phyloP scores from a whole-genome alignment of 2,113 vertebrate species.

The Chitala chitala region DNA sequence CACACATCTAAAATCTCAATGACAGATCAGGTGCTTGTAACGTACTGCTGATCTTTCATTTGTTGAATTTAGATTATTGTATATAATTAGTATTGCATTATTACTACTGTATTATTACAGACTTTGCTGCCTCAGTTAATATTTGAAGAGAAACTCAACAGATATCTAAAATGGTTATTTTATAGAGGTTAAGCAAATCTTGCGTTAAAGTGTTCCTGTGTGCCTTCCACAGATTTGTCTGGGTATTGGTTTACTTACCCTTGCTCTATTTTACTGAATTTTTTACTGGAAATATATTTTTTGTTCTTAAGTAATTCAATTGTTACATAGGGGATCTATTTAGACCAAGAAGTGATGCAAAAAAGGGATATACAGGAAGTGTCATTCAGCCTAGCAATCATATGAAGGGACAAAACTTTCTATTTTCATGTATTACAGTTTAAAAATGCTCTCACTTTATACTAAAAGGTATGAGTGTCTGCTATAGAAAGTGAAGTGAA shows the following conservation, averaged over 20 bases:
- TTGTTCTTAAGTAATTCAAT: no score
- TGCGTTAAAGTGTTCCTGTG: no score
- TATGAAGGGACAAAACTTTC: constrained; percentile 1
- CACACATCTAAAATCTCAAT: not conserved
- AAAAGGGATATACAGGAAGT: not conserved
- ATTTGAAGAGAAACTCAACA: no score
- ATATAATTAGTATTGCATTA: no score
- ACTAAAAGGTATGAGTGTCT: constrained; percentile 7
- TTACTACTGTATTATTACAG: no score
- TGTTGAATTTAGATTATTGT: not conserved
- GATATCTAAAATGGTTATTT: not conserved
- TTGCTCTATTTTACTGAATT: no score
- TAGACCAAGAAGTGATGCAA: not conserved
- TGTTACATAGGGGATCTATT: not conserved
- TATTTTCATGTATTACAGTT: not conserved
- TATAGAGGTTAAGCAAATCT: not conserved
- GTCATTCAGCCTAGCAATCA: not conserved
- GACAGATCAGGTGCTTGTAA: no score
- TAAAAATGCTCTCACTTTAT: not conserved
- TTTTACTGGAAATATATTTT: no score
- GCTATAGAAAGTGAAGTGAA: not conserved
- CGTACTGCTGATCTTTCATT: no score
- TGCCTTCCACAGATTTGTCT: no score
- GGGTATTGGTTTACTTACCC: no score
- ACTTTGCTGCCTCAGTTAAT: no score